Evolutionary conservation across 2,113 vertebrate genomes (phyloP), one percentile per base, ranked within the genome.

Genomic region (Zosterops borbonicus): DNA sequence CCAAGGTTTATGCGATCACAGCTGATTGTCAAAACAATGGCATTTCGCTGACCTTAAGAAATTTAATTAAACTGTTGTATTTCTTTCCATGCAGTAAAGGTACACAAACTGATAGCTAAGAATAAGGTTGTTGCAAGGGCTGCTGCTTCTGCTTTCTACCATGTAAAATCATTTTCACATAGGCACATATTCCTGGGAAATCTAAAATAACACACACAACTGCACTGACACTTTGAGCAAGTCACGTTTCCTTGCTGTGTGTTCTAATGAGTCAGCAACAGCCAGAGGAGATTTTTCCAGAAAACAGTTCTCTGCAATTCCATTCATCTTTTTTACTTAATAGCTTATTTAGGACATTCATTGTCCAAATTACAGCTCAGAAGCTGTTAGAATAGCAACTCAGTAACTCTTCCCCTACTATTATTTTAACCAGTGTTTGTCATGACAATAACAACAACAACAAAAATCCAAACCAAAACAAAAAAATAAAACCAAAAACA

Each of bases 31-130:
- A 93, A 97, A 97, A 94, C 81, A 95, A 91, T 90, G 94, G 83
- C 91, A 97, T 94, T 95, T 97, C 94, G 89, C 84, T 97, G 96
- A 97, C 97, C 86, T 98, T 97, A 97, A 94, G 92, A 97, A 97
- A 97, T 97, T 94, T 95, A 95, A 97, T 97, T 97, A 97, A 94
- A 96, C 91, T 70, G 73, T 88, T 94, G 68, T 91, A 96, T 92
- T 96, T 84, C 90, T 90, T 90, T 95, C 70, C 44, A 52, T 78
- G 92, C 62, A 90, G 70, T 77, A 94, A 81, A 97, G 92, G 97
- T 91, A 80, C 68, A 92, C 47, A 95, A 65, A 65, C 47, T 85
- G 63, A 81, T 87, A 76, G 76, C 70, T 94, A 94, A 78, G 79
- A 59, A 37, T 79, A 89, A 90, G 80, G 76, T 70, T 96, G 68